phyloP scores from a whole-genome alignment of 1,140 invertebrate species.

The Cryptotermes secundus region DNA sequence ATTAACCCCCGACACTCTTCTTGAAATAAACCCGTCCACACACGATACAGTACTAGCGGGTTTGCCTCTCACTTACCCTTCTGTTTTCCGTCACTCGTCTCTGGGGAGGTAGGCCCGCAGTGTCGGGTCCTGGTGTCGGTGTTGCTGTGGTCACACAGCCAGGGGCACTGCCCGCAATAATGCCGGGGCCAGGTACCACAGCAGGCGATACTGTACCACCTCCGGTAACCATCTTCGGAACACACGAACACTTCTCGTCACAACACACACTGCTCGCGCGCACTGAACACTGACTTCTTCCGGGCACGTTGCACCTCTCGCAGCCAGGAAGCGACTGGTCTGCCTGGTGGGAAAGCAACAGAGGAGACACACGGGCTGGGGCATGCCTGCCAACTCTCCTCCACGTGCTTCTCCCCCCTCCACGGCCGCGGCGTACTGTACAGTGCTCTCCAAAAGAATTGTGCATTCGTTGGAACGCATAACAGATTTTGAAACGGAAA shows the following conservation, averaged over 20 bases:
- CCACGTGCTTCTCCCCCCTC: not conserved
- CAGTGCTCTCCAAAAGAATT: not conserved
- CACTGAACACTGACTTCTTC: not conserved
- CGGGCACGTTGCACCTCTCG: not conserved
- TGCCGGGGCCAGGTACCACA: not conserved
- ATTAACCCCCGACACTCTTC: too few relatives aligned
- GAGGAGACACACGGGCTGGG: not conserved
- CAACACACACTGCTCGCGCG: not conserved
- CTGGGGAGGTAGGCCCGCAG: constrained; percentile 14
- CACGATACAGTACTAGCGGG: too few relatives aligned
- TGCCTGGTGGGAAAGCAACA: not conserved
- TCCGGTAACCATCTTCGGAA: constrained; percentile 20
- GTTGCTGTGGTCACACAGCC: not conserved
- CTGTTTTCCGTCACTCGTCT: constrained; percentile 7
- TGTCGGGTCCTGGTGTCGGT: constrained; percentile 5
- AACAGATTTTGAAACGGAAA: not conserved
- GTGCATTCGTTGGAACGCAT: not conserved
- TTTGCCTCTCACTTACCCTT: constrained; percentile 21
- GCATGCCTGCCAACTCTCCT: not conserved
- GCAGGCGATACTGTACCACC: constrained; percentile 2
- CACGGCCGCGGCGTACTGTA: not conserved
- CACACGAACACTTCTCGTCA: not conserved
- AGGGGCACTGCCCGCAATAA: not conserved
- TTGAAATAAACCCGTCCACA: too few relatives aligned
- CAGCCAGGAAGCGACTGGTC: not conserved